These are phyloP conservation scores for Sebastes alutus DNA, from an alignment of 2,797 vertebrate genomes.

Conservation along the genomic window DNA sequence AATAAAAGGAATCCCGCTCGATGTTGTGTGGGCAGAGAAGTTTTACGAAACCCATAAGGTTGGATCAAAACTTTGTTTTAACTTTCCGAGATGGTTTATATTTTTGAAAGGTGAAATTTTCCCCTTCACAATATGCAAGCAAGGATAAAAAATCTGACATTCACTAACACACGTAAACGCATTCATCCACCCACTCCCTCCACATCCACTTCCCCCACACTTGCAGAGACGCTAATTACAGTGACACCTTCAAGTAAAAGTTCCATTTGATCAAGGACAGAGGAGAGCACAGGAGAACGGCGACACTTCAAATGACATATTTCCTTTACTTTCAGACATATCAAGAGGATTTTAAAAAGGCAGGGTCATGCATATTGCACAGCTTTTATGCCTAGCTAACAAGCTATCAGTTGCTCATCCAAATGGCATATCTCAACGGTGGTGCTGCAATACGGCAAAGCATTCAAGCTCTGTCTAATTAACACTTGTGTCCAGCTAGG, in stretches of 20 bases:
- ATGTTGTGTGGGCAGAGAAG: background rate
- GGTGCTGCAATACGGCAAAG: slow-evolving; percentile 29
- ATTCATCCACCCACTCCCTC: slow-evolving; percentile 45
- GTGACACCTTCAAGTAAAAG: slow-evolving; percentile 51
- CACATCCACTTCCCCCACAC: slow-evolving; percentile 15
- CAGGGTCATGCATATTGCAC: slow-evolving; percentile 44
- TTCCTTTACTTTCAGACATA: slow-evolving; percentile 28
- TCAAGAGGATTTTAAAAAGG: slow-evolving; percentile 37
- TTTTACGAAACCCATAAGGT: background rate
- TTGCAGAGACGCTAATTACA: slow-evolving; percentile 54
- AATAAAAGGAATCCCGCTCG: background rate
- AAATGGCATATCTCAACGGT: slow-evolving; percentile 18
- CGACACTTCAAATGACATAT: slow-evolving; percentile 30
- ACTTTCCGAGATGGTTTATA: slow-evolving; percentile 3
- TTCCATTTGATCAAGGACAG: slow-evolving; percentile 57
- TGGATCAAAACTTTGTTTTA: background rate
- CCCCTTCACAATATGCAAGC: slow-evolving; percentile 13
- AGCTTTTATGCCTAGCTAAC: slow-evolving; percentile 6
- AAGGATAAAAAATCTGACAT: background rate
- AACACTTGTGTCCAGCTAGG: slow-evolving; percentile 32
- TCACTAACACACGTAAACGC: background rate
- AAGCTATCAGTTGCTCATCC: background rate
- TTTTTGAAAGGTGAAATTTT: slow-evolving; percentile 17
- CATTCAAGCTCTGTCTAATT: slow-evolving; percentile 44
- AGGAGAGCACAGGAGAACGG: slow-evolving; percentile 20